Base-by-base conservation (phyloP, 2,113 vertebrate species). In the Oryzias woworae region DNA sequence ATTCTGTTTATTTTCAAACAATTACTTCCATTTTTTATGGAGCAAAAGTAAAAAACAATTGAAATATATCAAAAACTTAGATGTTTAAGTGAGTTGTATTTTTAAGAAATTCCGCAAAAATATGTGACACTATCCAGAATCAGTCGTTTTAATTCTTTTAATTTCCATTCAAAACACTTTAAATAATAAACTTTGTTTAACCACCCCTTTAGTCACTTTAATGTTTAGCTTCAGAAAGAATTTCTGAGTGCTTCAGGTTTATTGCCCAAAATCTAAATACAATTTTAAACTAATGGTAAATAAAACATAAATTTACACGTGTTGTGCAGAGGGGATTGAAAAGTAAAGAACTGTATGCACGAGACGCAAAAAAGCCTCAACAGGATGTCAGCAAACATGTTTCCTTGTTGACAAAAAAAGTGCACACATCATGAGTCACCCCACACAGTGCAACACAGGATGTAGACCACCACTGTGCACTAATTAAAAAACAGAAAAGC, bases 391-490 rank as follows among this genome's bases (percentile, higher is more conserved):
- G 41, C 4, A 4, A 36, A 49, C 14, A 26, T 3, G 22, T 28
- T 18, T 52, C 36, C 48, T 44, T 24, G 4, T 13, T 24, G 18
- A 51, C 20, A 62, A 16, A 47, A 46, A 47, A 47, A 16, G 2
- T 18, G 36, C 8, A 36, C 2, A 2, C 2, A 12, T 36, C 36
- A 36, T 36, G 36, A 36, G 8, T 36, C 36, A 12, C 12, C 16
- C 42, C 16, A 52, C 31, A 49, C 4, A 41, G 43, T 18, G 24
- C 59, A 41, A n/a, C 48, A 62, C 59, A 4, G 24, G 58, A 61
- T 61, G 18, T 20, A 43, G 43, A 44, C 59, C 59, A 14, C 59
- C 50, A 20, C 17, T 13, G 42, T 15, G 31, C 18, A 36, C 36
- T 36, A 36, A 36, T 12, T 62, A 18, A 51, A 0, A 17, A 24